These are phyloP conservation scores for Salvelinus namaycush DNA, from an alignment of 2,113 vertebrate species.

Conservation along the genomic window DNA sequence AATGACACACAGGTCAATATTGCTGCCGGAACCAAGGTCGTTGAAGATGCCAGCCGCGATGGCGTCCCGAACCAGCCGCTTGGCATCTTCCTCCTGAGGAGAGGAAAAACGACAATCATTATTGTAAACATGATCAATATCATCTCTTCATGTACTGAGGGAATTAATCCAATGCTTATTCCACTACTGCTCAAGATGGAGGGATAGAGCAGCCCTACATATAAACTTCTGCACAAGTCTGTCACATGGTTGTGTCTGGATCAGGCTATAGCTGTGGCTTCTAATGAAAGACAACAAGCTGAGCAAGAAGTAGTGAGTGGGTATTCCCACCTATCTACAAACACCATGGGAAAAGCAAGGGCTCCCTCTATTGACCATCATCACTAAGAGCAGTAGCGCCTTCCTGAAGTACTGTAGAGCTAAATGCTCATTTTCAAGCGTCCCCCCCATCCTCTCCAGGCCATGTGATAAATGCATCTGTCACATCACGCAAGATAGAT, in stretches of 20 bases:
- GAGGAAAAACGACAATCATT: background rate
- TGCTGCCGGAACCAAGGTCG: conserved; percentile 94
- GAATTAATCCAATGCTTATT: too few species aligned
- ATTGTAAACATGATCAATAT: background rate
- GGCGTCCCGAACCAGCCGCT: conserved; percentile 88
- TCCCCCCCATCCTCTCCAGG: background rate
- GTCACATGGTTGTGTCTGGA: background rate
- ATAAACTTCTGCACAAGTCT: background rate
- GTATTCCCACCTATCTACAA: background rate
- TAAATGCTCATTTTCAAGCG: background rate
- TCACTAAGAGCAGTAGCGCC: background rate
- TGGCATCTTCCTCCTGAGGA: conserved; percentile 88
- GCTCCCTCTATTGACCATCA: conserved; percentile 15
- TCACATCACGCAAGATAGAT: conserved; percentile 11
- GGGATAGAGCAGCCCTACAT: too few species aligned
- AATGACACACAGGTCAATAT: conserved; percentile 95
- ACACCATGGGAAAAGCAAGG: background rate
- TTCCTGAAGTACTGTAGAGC: background rate
- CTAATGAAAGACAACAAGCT: too few species aligned
- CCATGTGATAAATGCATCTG: background rate
- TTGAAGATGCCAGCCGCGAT: conserved; percentile 95
- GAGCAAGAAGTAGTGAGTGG: too few species aligned
- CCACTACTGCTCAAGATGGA: too few species aligned
- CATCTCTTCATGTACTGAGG: too few species aligned
- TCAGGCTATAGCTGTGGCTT: background rate